Conservation (phyloP, 1,140 invertebrate genomes). For the Aphis craccivora region DNA sequence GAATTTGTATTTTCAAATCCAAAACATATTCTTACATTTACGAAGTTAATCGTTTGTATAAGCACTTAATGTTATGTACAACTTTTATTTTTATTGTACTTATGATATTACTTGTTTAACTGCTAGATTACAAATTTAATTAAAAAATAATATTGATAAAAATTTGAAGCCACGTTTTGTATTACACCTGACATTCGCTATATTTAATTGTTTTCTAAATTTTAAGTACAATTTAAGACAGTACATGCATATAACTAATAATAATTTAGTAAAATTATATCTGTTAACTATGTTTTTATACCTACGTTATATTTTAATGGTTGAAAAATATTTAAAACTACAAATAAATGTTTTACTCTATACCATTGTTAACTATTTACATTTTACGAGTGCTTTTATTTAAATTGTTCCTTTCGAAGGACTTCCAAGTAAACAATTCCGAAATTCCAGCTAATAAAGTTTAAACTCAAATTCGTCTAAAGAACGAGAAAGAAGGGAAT, state of each 20-base stretch:
- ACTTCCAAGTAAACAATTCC: slow-evolving; percentile 53
- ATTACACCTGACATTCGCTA: background rate
- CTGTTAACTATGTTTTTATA: background rate
- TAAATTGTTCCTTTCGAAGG: slow-evolving; percentile 49
- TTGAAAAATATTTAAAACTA: slow-evolving; percentile 46
- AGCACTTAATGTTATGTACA: background rate
- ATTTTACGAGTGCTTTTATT: slow-evolving; percentile 56
- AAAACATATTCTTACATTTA: slow-evolving; percentile 14
- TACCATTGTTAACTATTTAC: slow-evolving; percentile 51
- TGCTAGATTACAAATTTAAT: slow-evolving; percentile 1
- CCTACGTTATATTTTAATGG: background rate
- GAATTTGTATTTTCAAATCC: slow-evolving; percentile 3
- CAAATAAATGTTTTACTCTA: slow-evolving; percentile 25
- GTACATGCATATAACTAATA: background rate
- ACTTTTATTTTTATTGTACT: background rate
- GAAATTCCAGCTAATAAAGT: slow-evolving; percentile 54
- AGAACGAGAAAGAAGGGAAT: background rate
- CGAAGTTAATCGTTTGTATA: background rate
- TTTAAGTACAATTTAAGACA: background rate
- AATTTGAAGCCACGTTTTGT: background rate
- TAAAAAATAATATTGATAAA: background rate
- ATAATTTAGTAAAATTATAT: background rate
- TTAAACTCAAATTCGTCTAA: slow-evolving; percentile 49
- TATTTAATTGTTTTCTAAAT: background rate
- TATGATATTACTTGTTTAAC: slow-evolving; percentile 2